Base-by-base conservation (phyloP, 2,888 invertebrate genomes). In the Thera obeliscata region DNA sequence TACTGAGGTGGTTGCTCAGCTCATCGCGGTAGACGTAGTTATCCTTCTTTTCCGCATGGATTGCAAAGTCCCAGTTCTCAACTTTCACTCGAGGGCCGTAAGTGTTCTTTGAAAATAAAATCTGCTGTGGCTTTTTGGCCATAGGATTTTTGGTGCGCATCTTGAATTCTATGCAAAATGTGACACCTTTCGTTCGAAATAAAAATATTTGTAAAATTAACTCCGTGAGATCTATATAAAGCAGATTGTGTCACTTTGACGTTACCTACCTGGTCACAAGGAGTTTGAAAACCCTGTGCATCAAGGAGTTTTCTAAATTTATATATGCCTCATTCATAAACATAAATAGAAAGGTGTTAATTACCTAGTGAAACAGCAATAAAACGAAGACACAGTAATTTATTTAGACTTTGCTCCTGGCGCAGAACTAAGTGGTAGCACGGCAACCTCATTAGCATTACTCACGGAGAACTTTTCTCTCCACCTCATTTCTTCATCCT, bases 1-100 rank as follows among this genome's bases (percentile, higher is more conserved):
- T 94, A 69, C 94, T 93, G 4, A 93, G 36, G 50, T 91, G 88
- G 73, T 94, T 94, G 73, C 93, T 88, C 33, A 91, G 80, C 8
- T 77, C 77, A 69, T 93, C 92, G 22, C 91, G 86, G 70, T 93
- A 94, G 0, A 93, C 89, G 72, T 94, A 88, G 72, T 93, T 92
- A 76, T 94, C 94, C 71, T 90, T 93, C 61, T 89, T 93, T 71
- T 91, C 89, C 0, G 89, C 88, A 74, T 89, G 87, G 36, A 83
- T 77, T 7, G 83, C 74, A 57, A 72, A 89, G 66, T 94, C 89
- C 94, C 94, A 94, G 70, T 93, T 81, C 61, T 90, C 87, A 35
- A 91, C 86, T 84, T 94, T 94, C 6, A 89, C 87, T 62, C 76
- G 79, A 0, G 87, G 81, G 1, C 87, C 81, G 66, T 92, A 94